phyloP scores from a whole-genome alignment of 2,888 invertebrate species.

The Lasioglossum villosulum region DNA sequence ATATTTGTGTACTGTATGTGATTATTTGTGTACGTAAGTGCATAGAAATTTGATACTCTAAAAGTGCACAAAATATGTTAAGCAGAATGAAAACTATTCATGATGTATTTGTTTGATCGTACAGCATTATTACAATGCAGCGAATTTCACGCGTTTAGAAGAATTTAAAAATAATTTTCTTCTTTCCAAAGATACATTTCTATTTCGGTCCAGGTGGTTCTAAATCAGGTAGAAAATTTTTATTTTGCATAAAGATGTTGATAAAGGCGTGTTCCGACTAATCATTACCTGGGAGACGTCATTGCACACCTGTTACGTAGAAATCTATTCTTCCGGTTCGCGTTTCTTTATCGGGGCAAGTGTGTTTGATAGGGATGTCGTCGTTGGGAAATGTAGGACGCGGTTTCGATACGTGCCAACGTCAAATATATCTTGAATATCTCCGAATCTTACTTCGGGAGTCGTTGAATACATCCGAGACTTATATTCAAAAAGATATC shows the following conservation, averaged over 20 bases:
- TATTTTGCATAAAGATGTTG: no score
- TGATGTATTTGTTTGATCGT: background rate
- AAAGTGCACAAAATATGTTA: no score
- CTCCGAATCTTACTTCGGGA: conserved; percentile 56
- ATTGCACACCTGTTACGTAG: background rate
- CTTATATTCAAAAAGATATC: conserved; percentile 68
- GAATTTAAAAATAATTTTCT: no score
- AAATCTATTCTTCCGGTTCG: conserved; percentile 34
- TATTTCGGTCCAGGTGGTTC: no score
- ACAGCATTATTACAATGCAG: background rate
- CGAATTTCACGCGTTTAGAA: no score
- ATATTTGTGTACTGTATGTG: background rate
- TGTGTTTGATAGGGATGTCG: conserved; percentile 58
- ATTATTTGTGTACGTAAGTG: background rate
- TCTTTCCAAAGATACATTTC: no score
- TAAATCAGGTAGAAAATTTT: no score
- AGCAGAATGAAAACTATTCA: no score
- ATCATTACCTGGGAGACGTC: background rate
- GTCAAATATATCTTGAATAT: conserved; percentile 62
- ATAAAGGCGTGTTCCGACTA: no score
- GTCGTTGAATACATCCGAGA: conserved; percentile 59
- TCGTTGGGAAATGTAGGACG: conserved; percentile 51
- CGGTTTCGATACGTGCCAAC: conserved; percentile 59
- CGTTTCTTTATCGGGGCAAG: conserved; percentile 34
- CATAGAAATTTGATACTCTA: no score